A percentile compares a stretch with the other conserved stretches of the same genome.
These are phyloP conservation scores for Phalacrocorax brasilianus DNA, from an alignment of 2,113 vertebrate genomes.

Conservation along the genomic window DNA sequence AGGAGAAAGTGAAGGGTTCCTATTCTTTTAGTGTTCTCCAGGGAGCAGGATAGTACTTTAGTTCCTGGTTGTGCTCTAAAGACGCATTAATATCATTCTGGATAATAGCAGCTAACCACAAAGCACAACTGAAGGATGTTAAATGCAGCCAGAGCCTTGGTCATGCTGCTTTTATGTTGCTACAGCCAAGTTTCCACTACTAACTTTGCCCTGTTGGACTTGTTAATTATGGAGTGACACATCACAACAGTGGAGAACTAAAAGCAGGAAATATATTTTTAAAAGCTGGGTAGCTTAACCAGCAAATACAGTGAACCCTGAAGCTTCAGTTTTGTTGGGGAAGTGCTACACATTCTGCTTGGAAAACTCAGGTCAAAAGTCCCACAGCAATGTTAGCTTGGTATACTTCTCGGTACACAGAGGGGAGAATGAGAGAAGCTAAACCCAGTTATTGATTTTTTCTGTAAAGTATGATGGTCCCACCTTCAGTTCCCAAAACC, in stretches of 20 bases:
- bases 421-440: neutral
- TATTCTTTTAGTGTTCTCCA: neutral
- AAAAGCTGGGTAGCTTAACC: neutral
- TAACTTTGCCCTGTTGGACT: neutral
- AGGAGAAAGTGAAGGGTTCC: neutral
- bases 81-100: neutral
- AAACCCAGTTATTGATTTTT: neutral
- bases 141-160: neutral
- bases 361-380: accelerated
- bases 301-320: neutral
- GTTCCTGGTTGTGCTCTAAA: neutral
- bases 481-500: neutral
- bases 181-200: neutral
- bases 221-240: neutral
- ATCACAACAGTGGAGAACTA: neutral
- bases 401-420: accelerated
- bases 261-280: neutral
- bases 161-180: neutral
- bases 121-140: neutral
- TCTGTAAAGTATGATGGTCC: neutral
- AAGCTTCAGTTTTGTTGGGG: neutral
- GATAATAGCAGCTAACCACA: neutral
- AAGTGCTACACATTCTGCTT: accelerated
- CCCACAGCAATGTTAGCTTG: neutral
- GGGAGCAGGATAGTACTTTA: neutral